Evolutionary conservation across 92 coral and sea anemone species (phyloP), one percentile per base, ranked within the genome.

Genomic region (Parazoanthus swiftii): DNA sequence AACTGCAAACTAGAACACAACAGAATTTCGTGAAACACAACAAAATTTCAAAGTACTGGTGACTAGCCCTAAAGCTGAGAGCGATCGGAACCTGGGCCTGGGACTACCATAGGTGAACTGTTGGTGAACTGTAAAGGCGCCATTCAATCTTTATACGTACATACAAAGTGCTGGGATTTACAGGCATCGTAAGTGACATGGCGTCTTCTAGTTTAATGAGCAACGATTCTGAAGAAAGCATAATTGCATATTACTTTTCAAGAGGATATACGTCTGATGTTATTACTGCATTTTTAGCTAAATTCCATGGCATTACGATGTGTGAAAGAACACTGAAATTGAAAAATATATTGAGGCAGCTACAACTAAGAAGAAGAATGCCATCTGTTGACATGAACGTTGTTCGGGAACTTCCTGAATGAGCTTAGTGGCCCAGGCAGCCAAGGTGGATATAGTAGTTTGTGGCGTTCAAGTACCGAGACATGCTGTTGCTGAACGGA

Each of bases 401-500:
- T 80, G 86, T 90, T 29, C 92, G 89, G 81, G 86, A 90, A 86
- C 89, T 80, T 90, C 44, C 51, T 42, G 86, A 85, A 85, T 74
- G 89, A 85, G 65, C 81, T 89, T 65, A 73, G 54, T 85, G 88
- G 92, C 50, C 92, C 92, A 56, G 90, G 93, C 86, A 76, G 86
- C 86, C 85, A 76, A 63, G 72, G 92, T 73, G 90, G 92, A 80
- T 86, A 86, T 90, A 81, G 86, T 37, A 88, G 90, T 80, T 76
- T 82, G 90, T 90, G 90, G 92, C 74, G 76, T 87, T 90, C 91
- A 91, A 75, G 93, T 91, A 81, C 91, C 89, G 39, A 88, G 94
- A 86, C 94, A 86, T 73, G 85, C 85, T 74, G 91, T 86, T 71
- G 88, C 86, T 73, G 88, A 86, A 63, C 70, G 85, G 21, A 86